Evolutionary conservation across 1,140 invertebrate genomes (phyloP), one percentile per base, ranked within the genome.

Genomic region (Drosophila sproati): DNA sequence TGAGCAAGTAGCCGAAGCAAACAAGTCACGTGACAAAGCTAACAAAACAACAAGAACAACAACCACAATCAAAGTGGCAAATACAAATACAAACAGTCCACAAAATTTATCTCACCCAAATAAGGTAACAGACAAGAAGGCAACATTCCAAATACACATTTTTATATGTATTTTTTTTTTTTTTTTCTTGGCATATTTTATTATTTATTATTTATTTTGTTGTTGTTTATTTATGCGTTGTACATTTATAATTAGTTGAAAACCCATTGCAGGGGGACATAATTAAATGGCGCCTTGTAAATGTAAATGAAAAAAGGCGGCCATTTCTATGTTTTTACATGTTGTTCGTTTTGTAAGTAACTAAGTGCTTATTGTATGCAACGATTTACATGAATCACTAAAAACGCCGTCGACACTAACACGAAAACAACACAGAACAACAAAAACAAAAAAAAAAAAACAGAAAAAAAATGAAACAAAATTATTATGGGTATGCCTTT

Each of bases 351-450:
- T 75, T 78, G 61, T 68, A 55, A 81, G 66, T 54, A 50, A 34
- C n/a, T 68, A 20, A 43, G 3, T n/a, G n/a, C 39, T 43, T 43
- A 43, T 43, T 43, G 39, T 43, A 50, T 45, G 43, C 28, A 55
- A 52, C 82, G 78, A 87, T 82, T 86, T 73, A 83, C 85, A 88
- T 85, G 85, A 88, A 89, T 83, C 77, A 82, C 59, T 43, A 63
- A 48, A 45, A 57, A 50, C 52, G 20, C 28, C 20, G 39, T 12
- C 34, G 41, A 28, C 10, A 7, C 39, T 10, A 54, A 20, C 35
- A 31, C 4, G n/a, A 12, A 20, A 59, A 28, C 45, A 41, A 31
- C 54, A 32, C 43, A 51, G 39, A 55, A 50, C 52, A 68, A 32
- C 8, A 43, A 74, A 45, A 39, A 60, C 20, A 20, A 2, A 20